Evolutionary conservation across 2,113 vertebrate genomes (phyloP).

Genomic region (Motacilla alba): DNA sequence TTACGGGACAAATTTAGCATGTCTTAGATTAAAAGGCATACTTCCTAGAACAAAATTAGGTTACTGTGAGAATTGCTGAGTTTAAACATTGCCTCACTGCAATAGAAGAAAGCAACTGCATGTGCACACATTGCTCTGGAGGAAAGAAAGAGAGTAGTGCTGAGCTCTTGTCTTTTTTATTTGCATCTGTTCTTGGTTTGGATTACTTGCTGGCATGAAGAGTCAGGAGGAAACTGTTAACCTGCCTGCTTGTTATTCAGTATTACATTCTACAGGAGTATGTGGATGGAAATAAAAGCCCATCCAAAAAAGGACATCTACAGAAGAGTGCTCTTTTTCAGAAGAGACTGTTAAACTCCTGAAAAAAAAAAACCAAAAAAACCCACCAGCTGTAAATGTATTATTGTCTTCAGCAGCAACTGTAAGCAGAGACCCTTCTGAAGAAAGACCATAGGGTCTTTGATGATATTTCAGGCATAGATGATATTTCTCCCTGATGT

Average conservation of each 20-base stretch:
- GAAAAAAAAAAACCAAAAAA: not conserved
- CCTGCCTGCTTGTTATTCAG: not conserved
- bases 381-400: not conserved
- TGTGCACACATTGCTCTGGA: not conserved
- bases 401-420: not conserved
- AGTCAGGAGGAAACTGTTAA: not conserved
- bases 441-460: not conserved
- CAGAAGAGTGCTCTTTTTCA: not conserved
- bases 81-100: not conserved
- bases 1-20: slow-evolving; percentile 28
- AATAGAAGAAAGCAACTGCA: not conserved
- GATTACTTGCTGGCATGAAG: not conserved
- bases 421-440: not conserved
- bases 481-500: not conserved
- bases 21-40: slow-evolving; percentile 12
- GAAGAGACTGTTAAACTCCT: not conserved
- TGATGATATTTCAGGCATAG: not conserved
- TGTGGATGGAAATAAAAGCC: not conserved
- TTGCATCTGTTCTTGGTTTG: not conserved
- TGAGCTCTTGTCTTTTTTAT: not conserved
- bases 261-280: not conserved
- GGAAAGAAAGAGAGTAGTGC: not conserved
- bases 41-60: slow-evolving; percentile 23
- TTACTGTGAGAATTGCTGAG: slow-evolving; percentile 37
- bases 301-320: not conserved